Conservation (phyloP, 2,888 invertebrate genomes). For the Polylopha cassiicola region DNA sequence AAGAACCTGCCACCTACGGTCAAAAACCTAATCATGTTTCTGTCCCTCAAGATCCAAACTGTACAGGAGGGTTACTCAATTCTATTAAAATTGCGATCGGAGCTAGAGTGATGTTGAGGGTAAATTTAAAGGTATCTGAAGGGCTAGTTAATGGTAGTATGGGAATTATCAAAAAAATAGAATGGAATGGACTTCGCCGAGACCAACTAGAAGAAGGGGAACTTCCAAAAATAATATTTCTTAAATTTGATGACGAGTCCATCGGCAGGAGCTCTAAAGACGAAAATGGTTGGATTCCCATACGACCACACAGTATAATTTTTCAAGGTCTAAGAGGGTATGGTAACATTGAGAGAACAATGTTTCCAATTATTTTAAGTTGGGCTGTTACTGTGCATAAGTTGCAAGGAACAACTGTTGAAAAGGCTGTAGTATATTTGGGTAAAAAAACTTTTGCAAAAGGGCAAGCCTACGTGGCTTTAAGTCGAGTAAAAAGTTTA, state of each 20-base stretch:
- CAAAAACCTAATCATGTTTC: background rate
- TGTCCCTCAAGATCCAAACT: background rate
- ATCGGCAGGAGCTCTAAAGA: slow-evolving; percentile 12
- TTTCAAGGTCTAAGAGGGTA: slow-evolving; percentile 29
- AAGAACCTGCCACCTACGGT: background rate
- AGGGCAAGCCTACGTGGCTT: slow-evolving; percentile 30
- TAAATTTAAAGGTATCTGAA: background rate
- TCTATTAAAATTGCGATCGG: background rate
- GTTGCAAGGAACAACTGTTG: slow-evolving; percentile 30
- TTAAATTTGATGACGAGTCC: slow-evolving; percentile 9
- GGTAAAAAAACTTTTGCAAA: slow-evolving; percentile 30
- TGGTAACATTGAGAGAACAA: slow-evolving; percentile 29
- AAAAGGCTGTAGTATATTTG: slow-evolving; percentile 31
- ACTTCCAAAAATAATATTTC: background rate
- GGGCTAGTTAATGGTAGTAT: background rate
- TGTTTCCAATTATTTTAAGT: slow-evolving; percentile 32
- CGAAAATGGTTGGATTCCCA: slow-evolving; percentile 3
- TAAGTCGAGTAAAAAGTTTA: slow-evolving; percentile 29
- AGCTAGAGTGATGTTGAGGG: background rate
- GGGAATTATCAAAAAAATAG: background rate
- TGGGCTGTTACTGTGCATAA: slow-evolving; percentile 35
- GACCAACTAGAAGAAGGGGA: background rate
- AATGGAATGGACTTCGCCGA: slow-evolving; percentile 1
- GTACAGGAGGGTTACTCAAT: background rate
- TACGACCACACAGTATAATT: slow-evolving; percentile 9